These are phyloP conservation scores for Oppia nitens DNA, from an alignment of 1,140 invertebrate species.

Conservation along the genomic window DNA sequence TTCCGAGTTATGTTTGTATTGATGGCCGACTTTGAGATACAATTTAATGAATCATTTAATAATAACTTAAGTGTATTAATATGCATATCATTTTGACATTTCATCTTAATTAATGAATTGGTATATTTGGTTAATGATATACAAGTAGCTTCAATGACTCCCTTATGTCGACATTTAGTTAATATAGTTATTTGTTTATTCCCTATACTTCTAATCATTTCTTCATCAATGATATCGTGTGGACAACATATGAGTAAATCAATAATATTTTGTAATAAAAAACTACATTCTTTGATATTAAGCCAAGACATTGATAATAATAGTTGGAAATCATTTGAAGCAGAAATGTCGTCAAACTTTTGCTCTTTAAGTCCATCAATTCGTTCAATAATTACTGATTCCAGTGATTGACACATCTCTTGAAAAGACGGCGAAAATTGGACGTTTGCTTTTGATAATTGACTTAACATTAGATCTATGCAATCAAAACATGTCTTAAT, in stretches of 20 bases:
- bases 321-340: constrained; percentile 10
- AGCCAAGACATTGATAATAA: constrained; percentile 10
- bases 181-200: not conserved
- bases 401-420: constrained; percentile 7
- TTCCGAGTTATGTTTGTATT: not conserved
- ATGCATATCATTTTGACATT: not conserved
- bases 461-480: not conserved
- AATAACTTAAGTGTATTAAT: not conserved
- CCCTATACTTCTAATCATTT: not conserved
- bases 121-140: constrained; percentile 5
- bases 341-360: not conserved
- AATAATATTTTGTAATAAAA: not conserved
- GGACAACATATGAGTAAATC: not conserved
- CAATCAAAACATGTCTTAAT: constrained; percentile 1
- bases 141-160: constrained; percentile 8
- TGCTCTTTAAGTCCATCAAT: not conserved
- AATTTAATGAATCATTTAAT: not conserved
- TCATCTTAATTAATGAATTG: not conserved
- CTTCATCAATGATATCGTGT: not conserved
- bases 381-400: not conserved
- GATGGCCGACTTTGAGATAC: not conserved
- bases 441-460: not conserved
- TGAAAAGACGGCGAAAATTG: constrained; percentile 7
- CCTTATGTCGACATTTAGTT: constrained; percentile 5
- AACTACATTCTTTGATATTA: constrained; percentile 10